phyloP scores from a whole-genome alignment of 2,797 vertebrate genomes.

The Pteronotus mesoamericanus region DNA sequence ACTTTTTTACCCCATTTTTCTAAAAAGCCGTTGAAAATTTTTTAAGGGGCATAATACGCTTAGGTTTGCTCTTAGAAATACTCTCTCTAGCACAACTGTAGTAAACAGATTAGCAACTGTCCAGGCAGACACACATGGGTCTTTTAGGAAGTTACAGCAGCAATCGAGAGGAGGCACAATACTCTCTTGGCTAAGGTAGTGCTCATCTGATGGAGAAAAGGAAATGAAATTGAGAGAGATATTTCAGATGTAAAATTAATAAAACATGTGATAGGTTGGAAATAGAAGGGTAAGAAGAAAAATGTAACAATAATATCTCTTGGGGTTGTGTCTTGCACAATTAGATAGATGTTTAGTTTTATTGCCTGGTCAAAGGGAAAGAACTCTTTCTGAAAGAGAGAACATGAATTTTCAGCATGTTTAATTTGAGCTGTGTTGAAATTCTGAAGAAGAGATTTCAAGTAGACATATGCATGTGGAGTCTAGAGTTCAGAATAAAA shows the following conservation, averaged over 20 bases:
- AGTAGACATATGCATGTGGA: not conserved
- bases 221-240: not conserved
- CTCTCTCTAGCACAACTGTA: not conserved
- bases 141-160: not conserved
- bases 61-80: not conserved
- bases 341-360: not conserved
- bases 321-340: not conserved
- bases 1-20: not conserved
- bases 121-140: not conserved
- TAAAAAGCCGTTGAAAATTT: not conserved
- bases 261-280: not conserved
- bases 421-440: conserved; percentile 7
- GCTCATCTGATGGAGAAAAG: not conserved
- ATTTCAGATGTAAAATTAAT: not conserved
- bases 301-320: not conserved
- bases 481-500: not conserved
- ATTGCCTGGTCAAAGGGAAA: not conserved
- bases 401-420: not conserved
- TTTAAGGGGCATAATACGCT: not conserved
- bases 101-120: not conserved
- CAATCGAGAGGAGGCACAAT: not conserved
- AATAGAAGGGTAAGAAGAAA: not conserved
- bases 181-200: not conserved
- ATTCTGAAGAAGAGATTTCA: not conserved
- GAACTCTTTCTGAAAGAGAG: not conserved